Evolutionary conservation across 2,797 vertebrate genomes (phyloP), one percentile per base, ranked within the genome.

Genomic region (Peromyscus eremicus): DNA sequence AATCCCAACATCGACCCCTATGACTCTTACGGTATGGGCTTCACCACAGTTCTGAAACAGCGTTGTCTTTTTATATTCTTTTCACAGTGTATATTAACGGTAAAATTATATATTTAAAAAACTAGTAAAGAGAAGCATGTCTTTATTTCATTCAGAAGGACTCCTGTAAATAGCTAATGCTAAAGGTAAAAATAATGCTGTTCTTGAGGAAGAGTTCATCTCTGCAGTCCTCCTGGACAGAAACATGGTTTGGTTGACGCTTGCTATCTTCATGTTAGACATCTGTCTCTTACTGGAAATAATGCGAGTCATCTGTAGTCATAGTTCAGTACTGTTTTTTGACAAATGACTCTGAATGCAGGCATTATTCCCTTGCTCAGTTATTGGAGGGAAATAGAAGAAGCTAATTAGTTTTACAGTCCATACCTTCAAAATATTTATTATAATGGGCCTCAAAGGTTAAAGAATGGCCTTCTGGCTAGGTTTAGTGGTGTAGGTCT

Each of bases 1-100:
- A 99, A 99, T 91, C 99, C 99, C 5, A 99, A 99, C 98, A 99
- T 99, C 0, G 99, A 99, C 97, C 99, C 99, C 81, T 99, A 99
- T 70, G 99, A 99, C 98, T 99, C 99, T 17, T 99, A 99, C 0
- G 99, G 99, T 99, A 98, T 0, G 96, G 97, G 60, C 60, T 21
- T 57, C 75, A 68, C 49, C 52, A 23, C 16, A 34, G 25, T 16
- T 70, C 21, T 12, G 12, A 57, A 71, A 29, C 32, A 60, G 25
- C 77, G 9, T n/a, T 49, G 88, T 84, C 21, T 71, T 83, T 68
- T 49, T 43, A 55, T 0, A 40, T 2, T 70, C 49, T 68, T 57
- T 77, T 84, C 87, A 4, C 40, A 6, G 37, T 88, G 79, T 66
- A n/a, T 32, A 34, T 5, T 84, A 84, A 77, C 34, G 23, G 9